These are phyloP conservation scores for Callyntrura guangdongensis DNA, from an alignment of 2,888 invertebrate genomes.

Conservation along the genomic window DNA sequence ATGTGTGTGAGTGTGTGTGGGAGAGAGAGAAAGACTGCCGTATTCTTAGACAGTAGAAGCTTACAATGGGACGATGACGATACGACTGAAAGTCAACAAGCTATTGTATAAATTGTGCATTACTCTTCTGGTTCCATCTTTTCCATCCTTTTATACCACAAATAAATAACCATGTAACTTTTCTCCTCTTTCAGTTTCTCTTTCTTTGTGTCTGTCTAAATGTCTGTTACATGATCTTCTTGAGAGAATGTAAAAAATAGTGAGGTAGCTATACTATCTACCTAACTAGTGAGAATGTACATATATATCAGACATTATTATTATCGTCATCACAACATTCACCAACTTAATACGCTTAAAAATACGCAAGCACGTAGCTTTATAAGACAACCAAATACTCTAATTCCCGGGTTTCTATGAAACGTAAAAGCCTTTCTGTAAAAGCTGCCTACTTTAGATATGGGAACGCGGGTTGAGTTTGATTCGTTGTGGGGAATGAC, in stretches of 20 bases:
- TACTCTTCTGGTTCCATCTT: slow-evolving; percentile 30
- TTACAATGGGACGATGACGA: slow-evolving; percentile 53
- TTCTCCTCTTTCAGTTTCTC: neutral
- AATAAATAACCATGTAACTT: neutral
- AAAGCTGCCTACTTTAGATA: too few relatives aligned
- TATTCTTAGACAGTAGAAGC: slow-evolving; percentile 36
- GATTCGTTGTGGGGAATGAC: slow-evolving; percentile 69
- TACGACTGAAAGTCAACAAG: slow-evolving; percentile 70
- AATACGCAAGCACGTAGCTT: neutral
- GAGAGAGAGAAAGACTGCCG: too few relatives aligned
- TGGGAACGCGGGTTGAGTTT: slow-evolving; percentile 62
- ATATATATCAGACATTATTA: slow-evolving; percentile 43
- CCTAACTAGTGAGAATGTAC: too few relatives aligned
- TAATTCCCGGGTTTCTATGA: too few relatives aligned
- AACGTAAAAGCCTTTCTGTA: too few relatives aligned
- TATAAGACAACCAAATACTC: too few relatives aligned
- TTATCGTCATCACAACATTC: slow-evolving; percentile 29
- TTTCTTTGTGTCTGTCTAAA: neutral
- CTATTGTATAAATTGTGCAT: slow-evolving; percentile 54
- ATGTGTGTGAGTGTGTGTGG: too few relatives aligned
- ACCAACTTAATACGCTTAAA: slow-evolving; percentile 25
- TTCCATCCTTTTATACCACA: slow-evolving; percentile 9
- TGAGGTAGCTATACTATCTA: too few relatives aligned
- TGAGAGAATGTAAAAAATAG: slow-evolving; percentile 31
- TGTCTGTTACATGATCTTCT: slow-evolving; percentile 1